These are phyloP conservation scores for Entomyzon cyanotis DNA, from an alignment of 2,113 vertebrate genomes.

Conservation along the genomic window DNA sequence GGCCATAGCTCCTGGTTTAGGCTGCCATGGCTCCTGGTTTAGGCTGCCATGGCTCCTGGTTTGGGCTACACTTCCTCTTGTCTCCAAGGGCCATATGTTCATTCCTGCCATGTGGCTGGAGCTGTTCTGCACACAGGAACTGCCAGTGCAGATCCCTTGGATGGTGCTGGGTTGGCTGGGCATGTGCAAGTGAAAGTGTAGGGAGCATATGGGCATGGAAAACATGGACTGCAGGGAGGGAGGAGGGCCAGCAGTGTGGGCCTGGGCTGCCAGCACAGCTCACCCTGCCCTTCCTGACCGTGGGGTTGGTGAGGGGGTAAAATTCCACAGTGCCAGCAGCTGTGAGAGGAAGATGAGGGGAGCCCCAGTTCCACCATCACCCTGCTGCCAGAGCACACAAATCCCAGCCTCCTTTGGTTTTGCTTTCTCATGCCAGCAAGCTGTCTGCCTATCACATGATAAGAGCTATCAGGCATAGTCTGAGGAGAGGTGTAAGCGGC, in stretches of 20 bases:
- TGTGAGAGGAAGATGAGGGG: background rate
- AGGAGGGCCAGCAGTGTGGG: background rate
- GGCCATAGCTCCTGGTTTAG: background rate
- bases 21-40: background rate
- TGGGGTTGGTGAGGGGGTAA: background rate
- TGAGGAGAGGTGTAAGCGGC: background rate
- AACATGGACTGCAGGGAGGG: background rate
- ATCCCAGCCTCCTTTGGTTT: background rate
- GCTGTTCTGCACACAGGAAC: accelerated
- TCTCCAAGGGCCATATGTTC: background rate
- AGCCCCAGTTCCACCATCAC: background rate
- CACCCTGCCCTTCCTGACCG: background rate
- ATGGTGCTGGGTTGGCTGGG: background rate
- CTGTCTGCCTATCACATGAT: background rate
- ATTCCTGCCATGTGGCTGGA: background rate
- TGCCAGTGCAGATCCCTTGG: background rate
- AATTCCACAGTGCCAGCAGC: background rate
- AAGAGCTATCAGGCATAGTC: background rate
- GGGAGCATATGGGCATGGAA: background rate
- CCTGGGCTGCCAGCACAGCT: background rate
- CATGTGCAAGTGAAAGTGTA: accelerated
- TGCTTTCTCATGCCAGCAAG: background rate
- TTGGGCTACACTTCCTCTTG: background rate
- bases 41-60: background rate
- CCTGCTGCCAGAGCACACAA: background rate